These are phyloP conservation scores for Pantherophis vulpinus DNA, from an alignment of 2,797 vertebrate species.

Conservation along the genomic window DNA sequence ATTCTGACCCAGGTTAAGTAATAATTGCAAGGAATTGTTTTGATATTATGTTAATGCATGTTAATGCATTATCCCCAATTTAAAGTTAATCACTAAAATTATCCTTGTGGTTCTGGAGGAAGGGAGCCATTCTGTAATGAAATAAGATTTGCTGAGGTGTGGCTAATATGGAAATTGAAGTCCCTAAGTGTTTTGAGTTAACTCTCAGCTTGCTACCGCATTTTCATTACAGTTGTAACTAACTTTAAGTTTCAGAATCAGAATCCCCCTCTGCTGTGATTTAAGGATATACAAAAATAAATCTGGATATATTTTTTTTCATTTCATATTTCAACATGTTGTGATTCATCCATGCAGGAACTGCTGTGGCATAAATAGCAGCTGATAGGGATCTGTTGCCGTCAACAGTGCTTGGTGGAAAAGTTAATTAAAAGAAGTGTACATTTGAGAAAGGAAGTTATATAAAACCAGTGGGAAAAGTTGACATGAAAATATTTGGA, in stretches of 20 bases:
- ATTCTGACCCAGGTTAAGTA: constrained; percentile 67
- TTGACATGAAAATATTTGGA: not conserved
- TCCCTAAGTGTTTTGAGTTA: not conserved
- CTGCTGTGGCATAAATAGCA: not conserved
- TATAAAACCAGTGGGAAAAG: not conserved
- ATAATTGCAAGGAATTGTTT: constrained; percentile 72
- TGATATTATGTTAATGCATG: constrained; percentile 71
- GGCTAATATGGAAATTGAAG: constrained; percentile 62
- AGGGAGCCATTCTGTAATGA: constrained; percentile 58
- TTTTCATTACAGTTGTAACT: not conserved
- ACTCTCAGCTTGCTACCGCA: not conserved
- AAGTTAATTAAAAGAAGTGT: not conserved
- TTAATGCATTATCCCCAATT: constrained; percentile 67
- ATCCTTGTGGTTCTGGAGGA: constrained; percentile 49
- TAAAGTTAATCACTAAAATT: constrained; percentile 74
- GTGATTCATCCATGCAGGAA: not conserved
- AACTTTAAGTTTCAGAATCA: not conserved
- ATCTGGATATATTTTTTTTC: not conserved
- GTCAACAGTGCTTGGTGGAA: not conserved
- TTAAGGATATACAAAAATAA: not conserved
- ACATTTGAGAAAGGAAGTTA: not conserved
- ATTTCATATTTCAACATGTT: not conserved
- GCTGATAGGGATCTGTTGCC: not conserved
- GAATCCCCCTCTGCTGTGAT: not conserved
- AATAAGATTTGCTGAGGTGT: constrained; percentile 69